phyloP scores from a whole-genome alignment of 2,797 vertebrate genomes.

The Urocyon cinereoargenteus region DNA sequence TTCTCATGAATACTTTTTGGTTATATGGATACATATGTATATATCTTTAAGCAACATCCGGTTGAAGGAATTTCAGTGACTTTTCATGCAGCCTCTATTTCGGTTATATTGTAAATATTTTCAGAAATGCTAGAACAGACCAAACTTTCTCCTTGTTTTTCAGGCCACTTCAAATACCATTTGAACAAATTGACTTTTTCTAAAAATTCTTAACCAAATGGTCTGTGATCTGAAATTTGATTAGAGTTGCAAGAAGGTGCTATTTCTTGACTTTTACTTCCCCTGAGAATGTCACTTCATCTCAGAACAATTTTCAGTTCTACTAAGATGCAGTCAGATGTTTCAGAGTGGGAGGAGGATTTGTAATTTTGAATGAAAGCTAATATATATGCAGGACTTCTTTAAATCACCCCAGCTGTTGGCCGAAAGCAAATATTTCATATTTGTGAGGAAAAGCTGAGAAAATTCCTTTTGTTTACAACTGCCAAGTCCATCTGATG shows the following conservation, averaged over 20 bases:
- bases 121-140: neutral
- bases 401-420: slow-evolving; percentile 89
- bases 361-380: slow-evolving; percentile 87
- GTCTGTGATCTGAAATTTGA: slow-evolving; percentile 58
- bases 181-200: slow-evolving; percentile 61
- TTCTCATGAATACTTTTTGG: slow-evolving; percentile 23
- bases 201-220: slow-evolving; percentile 65
- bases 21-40: neutral
- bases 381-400: slow-evolving; percentile 87
- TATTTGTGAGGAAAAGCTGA: slow-evolving; percentile 91
- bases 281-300: slow-evolving; percentile 70
- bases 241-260: slow-evolving; percentile 60
- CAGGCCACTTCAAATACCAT: slow-evolving; percentile 3
- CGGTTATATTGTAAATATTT: slow-evolving; percentile 5
- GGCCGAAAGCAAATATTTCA: slow-evolving; percentile 90
- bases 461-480: slow-evolving; percentile 91
- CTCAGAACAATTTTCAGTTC: slow-evolving; percentile 74
- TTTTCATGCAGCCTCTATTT: neutral
- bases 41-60: neutral
- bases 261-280: slow-evolving; percentile 62
- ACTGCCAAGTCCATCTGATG: slow-evolving; percentile 91
- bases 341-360: slow-evolving; percentile 81
- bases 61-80: neutral
- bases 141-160: slow-evolving; percentile 41
- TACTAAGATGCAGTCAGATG: slow-evolving; percentile 76